These are phyloP conservation scores for Tethea ocularis DNA, from an alignment of 2,888 invertebrate genomes.

Conservation along the genomic window DNA sequence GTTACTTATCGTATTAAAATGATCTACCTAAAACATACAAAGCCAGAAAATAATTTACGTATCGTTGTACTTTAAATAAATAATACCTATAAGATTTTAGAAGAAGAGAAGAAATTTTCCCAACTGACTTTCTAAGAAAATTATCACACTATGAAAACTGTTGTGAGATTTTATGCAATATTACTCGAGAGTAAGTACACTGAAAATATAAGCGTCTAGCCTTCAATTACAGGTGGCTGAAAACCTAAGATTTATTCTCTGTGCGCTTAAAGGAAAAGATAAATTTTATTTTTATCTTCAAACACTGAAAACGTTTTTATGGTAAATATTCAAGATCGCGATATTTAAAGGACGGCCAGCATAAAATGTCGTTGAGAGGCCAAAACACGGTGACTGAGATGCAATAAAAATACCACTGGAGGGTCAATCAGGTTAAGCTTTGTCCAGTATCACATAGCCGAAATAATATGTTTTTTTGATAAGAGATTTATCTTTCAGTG, in stretches of 20 bases:
- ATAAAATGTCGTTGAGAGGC: conserved; percentile 48
- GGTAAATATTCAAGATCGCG: conserved; percentile 43
- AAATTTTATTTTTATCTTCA: conserved; percentile 12
- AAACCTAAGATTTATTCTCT: not conserved
- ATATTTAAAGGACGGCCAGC: conserved; percentile 41
- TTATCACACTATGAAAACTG: not conserved
- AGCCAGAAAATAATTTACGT: too few relatives aligned
- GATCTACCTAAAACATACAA: too few relatives aligned
- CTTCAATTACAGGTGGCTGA: not conserved
- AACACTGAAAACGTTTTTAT: conserved; percentile 39
- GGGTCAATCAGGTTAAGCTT: conserved; percentile 77
- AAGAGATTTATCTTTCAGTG: conserved; percentile 62
- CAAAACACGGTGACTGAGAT: conserved; percentile 47
- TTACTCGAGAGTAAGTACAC: not conserved
- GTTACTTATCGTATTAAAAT: too few relatives aligned
- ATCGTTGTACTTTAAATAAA: too few relatives aligned
- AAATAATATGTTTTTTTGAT: conserved; percentile 62
- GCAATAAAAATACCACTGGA: conserved; percentile 73
- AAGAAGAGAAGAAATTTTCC: too few relatives aligned
- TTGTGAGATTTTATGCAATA: not conserved
- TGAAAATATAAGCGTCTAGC: not conserved
- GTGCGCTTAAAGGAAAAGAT: not conserved
- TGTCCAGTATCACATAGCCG: conserved; percentile 56
- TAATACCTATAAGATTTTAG: too few relatives aligned
- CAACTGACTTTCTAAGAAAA: not conserved